Conservation (phyloP, 1,140 invertebrate species). For the Platyscapa corneri region DNA sequence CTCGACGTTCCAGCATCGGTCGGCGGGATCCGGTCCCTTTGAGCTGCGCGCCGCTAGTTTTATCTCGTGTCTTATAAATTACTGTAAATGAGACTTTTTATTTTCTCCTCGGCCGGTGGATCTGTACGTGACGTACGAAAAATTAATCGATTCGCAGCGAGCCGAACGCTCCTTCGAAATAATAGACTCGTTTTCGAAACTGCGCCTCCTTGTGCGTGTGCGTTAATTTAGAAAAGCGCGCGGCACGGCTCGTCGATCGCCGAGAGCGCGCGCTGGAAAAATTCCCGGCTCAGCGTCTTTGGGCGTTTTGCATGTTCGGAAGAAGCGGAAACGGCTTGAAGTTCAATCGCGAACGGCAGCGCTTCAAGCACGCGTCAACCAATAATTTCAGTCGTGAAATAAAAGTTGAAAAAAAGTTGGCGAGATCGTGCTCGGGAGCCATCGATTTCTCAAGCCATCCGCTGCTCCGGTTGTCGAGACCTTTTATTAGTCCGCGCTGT, state of each 20-base stretch:
- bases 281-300: too few relatives aligned
- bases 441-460: too few relatives aligned
- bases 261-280: too few relatives aligned
- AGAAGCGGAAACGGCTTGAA: too few relatives aligned
- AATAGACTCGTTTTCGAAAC: not conserved
- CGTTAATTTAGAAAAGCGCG: not conserved
- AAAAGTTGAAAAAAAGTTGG: not conserved
- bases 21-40: not conserved
- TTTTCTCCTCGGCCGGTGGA: not conserved
- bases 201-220: not conserved
- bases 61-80: not conserved
- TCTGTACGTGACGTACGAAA: not conserved
- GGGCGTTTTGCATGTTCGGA: too few relatives aligned
- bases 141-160: not conserved
- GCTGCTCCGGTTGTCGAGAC: not conserved
- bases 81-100: slow-evolving; percentile 1
- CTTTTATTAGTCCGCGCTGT: not conserved
- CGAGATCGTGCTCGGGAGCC: not conserved
- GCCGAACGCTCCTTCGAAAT: not conserved
- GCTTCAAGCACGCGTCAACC: too few relatives aligned
- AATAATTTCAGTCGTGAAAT: too few relatives aligned
- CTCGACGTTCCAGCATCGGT: too few relatives aligned
- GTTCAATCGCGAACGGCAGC: too few relatives aligned
- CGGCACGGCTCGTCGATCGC: not conserved
- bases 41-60: not conserved